Percentiles rank a stretch among this genome's conserved stretches.
These are phyloP conservation scores for Scomber scombrus DNA, from an alignment of 2,113 vertebrate species.

Conservation along the genomic window DNA sequence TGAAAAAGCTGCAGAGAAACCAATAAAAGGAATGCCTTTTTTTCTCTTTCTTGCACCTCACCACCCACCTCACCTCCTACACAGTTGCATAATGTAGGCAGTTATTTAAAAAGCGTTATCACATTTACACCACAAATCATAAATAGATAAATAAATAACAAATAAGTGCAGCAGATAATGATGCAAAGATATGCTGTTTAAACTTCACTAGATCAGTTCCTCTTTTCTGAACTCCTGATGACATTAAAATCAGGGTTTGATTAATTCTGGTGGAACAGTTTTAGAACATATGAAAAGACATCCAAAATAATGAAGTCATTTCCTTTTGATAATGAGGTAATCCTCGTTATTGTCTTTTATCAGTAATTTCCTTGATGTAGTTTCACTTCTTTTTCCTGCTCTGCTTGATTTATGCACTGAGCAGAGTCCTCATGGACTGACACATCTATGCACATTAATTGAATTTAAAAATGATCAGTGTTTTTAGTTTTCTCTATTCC, in stretches of 20 bases:
- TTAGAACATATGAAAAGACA: background rate
- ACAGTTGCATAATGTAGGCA: slow-evolving; percentile 62
- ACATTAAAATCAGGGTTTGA: background rate
- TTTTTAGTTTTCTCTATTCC: background rate
- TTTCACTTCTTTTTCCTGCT: background rate
- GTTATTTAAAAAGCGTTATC: slow-evolving; percentile 26
- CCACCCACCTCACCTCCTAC: slow-evolving; percentile 66
- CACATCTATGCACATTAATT: slow-evolving; percentile 1
- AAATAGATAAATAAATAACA: slow-evolving; percentile 18
- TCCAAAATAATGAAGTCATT: background rate
- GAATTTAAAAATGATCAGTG: background rate
- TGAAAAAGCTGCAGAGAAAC: slow-evolving; percentile 17
- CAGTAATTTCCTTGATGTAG: background rate
- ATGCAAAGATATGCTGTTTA: background rate
- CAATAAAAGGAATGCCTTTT: slow-evolving; percentile 30
- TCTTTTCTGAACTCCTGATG: background rate
- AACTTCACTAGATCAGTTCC: background rate
- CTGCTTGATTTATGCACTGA: background rate
- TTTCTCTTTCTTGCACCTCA: slow-evolving; percentile 43
- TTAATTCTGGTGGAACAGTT: background rate
- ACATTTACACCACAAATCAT: slow-evolving; percentile 11
- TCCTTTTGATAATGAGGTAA: background rate
- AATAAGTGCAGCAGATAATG: background rate
- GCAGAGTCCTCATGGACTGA: background rate
- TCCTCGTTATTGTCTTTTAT: background rate